Percentiles rank a stretch among this genome's conserved stretches.
Conservation (phyloP, 2,113 vertebrate genomes). For the Amazona guildingii region DNA sequence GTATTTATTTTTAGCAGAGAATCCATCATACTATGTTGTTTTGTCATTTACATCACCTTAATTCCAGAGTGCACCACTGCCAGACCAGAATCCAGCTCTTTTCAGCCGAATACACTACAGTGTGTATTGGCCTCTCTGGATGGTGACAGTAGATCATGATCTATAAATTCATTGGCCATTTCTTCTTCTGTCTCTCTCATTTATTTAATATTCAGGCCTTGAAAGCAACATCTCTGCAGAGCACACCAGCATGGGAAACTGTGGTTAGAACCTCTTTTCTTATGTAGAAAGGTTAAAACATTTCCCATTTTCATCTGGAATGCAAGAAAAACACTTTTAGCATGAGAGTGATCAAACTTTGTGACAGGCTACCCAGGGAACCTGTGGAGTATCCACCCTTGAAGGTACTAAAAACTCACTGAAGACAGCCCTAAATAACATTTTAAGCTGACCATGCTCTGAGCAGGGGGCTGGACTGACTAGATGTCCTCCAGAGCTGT, state of each 20-base stretch:
- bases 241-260: neutral
- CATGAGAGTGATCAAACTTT: neutral
- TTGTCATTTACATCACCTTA: neutral
- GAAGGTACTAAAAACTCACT: neutral
- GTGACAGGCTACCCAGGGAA: neutral
- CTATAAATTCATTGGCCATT: neutral
- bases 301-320: neutral
- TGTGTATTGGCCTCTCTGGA: neutral
- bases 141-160: neutral
- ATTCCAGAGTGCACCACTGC: neutral
- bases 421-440: neutral
- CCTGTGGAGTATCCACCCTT: too few relatives aligned
- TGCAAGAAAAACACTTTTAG: neutral
- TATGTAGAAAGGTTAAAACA: neutral
- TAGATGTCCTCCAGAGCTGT: neutral
- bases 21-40: neutral
- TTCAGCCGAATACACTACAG: neutral
- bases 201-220: neutral
- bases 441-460: neutral
- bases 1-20: neutral
- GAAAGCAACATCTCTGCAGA: neutral
- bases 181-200: neutral
- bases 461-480: neutral
- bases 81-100: neutral
- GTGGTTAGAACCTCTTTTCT: neutral